Percentiles rank a stretch among this genome's conserved stretches.
Evolutionary conservation across 2,113 vertebrate genomes (phyloP).

Genomic region (Phylloscopus trochilus): DNA sequence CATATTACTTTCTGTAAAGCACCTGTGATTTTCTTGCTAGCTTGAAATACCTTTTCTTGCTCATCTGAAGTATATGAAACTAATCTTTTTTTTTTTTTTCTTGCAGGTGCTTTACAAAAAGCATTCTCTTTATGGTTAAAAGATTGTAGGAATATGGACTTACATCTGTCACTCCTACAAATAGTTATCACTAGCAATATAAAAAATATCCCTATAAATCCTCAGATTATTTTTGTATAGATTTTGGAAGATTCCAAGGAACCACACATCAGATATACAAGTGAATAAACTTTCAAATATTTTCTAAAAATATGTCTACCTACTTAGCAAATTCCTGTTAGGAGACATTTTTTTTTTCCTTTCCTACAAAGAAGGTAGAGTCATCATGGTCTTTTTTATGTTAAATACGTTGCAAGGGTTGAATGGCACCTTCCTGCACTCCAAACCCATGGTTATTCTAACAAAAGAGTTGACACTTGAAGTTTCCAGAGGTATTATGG

Average conservation of each 20-base stretch:
- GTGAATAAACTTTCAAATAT: not conserved
- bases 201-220: not conserved
- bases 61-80: not conserved
- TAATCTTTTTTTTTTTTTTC: not conserved
- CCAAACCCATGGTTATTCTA: not conserved
- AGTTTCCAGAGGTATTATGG: not conserved
- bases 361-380: not conserved
- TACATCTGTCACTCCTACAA: not conserved
- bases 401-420: not conserved
- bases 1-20: not conserved
- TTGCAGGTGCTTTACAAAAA: not conserved
- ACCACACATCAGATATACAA: not conserved
- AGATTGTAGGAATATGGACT: not conserved
- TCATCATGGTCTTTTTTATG: not conserved
- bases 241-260: not conserved
- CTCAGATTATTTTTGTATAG: not conserved
- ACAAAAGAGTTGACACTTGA: not conserved
- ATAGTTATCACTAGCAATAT: not conserved
- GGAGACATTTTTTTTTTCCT: not conserved
- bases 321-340: not conserved
- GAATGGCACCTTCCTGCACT: not conserved
- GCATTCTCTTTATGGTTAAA: not conserved
- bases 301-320: not conserved
- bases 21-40: not conserved
- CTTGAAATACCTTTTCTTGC: not conserved